Base-by-base conservation (phyloP, 35 echinoderm and acorn worm species). In the Stichopus chloronotus region DNA sequence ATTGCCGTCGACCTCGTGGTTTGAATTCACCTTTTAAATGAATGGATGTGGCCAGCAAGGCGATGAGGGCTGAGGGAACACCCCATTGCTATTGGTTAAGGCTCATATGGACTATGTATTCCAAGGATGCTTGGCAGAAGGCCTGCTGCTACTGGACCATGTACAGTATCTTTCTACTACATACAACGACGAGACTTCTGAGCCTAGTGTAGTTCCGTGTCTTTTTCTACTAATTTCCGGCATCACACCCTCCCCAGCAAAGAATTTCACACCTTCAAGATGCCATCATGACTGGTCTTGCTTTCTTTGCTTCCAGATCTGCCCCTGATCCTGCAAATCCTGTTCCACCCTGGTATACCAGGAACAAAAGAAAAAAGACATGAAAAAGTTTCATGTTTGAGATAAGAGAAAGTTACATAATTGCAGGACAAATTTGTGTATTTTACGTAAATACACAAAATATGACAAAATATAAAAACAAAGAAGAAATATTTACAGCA, bases 241-340 rank as follows among this genome's bases (percentile, higher is more conserved):
- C 52, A n/a, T 53, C 12, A 7, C 80, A 83, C 80, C 19, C 25
- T 83, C 80, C 80, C 80, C 80, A 43, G 9, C 80, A 43, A 52
- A 82, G 22, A 55, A 55, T 9, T 17, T 82, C n/a, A 13, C 52
- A 8, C 22, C 19, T 4, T 93, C 19, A 99, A 23, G 97, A 99
- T 54, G 97, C 97, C 97, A 99, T 99, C 97, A 99, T 99, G 13
- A 99, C 97, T n/a, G 97, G 97, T 60, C 97, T 94, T 10, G 93
- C 93, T 90, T 99, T 99, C 81, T 94, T 95, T 3, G 97, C 97
- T 85, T 87, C 83, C 61, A 92, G 86, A 0, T 94, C 90, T 5
- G 88, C 97, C 3, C 95, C 97, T 53, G 95, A 92, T 53, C 93
- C 93, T 17, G 97, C 97, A 94, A 96, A 99, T 77, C 97, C 97